Base-by-base conservation (phyloP, 2,888 invertebrate genomes). In the Hirtodrosophila trivittata region DNA sequence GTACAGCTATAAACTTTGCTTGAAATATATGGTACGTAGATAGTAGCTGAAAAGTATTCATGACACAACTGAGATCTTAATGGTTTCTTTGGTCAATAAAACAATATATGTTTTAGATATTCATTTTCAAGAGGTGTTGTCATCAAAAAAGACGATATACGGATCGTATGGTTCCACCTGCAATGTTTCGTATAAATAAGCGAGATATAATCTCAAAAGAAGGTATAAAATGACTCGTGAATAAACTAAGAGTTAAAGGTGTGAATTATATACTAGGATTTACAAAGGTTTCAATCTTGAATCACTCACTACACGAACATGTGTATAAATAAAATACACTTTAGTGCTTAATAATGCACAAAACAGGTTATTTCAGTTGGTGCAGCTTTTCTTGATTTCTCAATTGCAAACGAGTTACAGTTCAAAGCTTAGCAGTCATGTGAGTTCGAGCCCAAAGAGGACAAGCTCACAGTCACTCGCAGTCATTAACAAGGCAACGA, bases 341-440 rank as follows among this genome's bases (percentile, higher is more conserved):
- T 30, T 42, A 8, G 28, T 35, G 10, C 16, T 26, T n/a, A 14
- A 30, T 54, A 41, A 46, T 35, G 2, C 25, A 21, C 1, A 26
- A 57, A 70, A 64, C 66, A 0, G 28, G 65, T 50, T 58, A 18
- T 43, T 43, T 28, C 7, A 14, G 30, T 10, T 16, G 30, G 32
- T 37, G 50, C 32, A 38, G 32, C 37, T 57, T 51, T 46, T 49
- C 21, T 35, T 49, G 10, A 1, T 14, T 30, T 25, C 51, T 52
- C 45, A 28, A 18, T 39, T 60, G 37, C 30, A 73, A 62, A 70
- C 74, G 16, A 73, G 63, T 67, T 67, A 30, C 59, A 62, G 75
- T 64, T 83, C 59, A 83, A 60, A 78, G 76, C 43, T 54, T 56
- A 67, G n/a, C 21, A 47, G 37, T 42, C 50, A 55, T 38, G 59